A percentile compares a stretch with the other conserved stretches of the same genome.
phyloP scores from a whole-genome alignment of 2,888 invertebrate species.

The Lottia gigantea region DNA sequence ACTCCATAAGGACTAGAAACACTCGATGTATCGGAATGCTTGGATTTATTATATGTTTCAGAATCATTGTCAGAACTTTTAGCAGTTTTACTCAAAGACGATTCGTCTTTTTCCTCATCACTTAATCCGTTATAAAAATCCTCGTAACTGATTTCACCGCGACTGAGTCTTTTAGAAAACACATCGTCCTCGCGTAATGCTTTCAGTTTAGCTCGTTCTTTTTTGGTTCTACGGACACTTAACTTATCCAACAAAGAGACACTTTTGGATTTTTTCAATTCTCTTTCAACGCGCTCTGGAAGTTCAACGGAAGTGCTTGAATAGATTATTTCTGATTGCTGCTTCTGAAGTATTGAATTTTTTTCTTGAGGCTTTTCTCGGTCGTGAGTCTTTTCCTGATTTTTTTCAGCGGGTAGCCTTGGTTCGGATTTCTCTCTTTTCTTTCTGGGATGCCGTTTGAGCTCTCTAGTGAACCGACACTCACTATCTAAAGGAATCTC shows the following conservation, averaged over 20 bases:
- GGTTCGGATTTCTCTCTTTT: neutral
- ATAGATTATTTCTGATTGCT: neutral
- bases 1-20: conserved; percentile 12
- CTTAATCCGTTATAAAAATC: conserved; percentile 35
- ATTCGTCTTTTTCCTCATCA: conserved; percentile 7
- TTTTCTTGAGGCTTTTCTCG: neutral
- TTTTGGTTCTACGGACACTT: conserved; percentile 51
- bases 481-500: conserved; percentile 44
- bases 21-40: neutral
- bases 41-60: conserved; percentile 16
- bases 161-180: conserved; percentile 53
- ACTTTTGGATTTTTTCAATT: conserved; percentile 48
- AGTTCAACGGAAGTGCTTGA: conserved; percentile 35
- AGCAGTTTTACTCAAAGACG: conserved; percentile 13
- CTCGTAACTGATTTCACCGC: conserved; percentile 47
- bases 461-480: conserved; percentile 30
- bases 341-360: neutral
- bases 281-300: conserved; percentile 49
- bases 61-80: conserved; percentile 10
- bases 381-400: neutral
- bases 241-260: conserved; percentile 53
- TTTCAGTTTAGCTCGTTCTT: conserved; percentile 57
- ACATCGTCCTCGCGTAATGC: conserved; percentile 55
- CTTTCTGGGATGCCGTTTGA: conserved; percentile 31
- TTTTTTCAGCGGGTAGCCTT: conserved; percentile 7